A percentile compares a stretch with the other conserved stretches of the same genome.
phyloP scores from a whole-genome alignment of 2,888 invertebrate genomes.

The Ophraella communa region DNA sequence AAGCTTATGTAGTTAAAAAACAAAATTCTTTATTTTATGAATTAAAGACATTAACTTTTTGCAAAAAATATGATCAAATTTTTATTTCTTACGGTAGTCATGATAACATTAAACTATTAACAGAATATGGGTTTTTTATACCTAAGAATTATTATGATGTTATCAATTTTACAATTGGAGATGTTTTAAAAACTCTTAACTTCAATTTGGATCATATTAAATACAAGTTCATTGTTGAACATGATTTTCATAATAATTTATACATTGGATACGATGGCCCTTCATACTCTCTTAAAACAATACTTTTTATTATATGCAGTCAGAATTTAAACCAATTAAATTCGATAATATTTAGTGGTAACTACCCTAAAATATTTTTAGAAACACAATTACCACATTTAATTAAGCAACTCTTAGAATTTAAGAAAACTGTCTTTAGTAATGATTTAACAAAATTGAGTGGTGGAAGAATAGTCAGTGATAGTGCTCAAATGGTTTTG shows the following conservation, averaged over 20 bases:
- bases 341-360: constrained; percentile 41
- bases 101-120: constrained; percentile 78
- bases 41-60: constrained; percentile 63
- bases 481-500: constrained; percentile 9
- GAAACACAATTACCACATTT: constrained; percentile 7
- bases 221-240: constrained; percentile 69
- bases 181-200: constrained; percentile 38
- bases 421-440: constrained; percentile 6
- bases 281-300: constrained; percentile 69
- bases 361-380: constrained; percentile 42
- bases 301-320: constrained; percentile 51
- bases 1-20: constrained; percentile 53
- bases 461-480: neutral
- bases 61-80: constrained; percentile 73
- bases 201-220: constrained; percentile 52
- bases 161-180: constrained; percentile 39
- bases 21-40: constrained; percentile 60
- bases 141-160: constrained; percentile 45
- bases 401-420: constrained; percentile 16
- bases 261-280: constrained; percentile 69
- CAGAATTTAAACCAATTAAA: constrained; percentile 37
- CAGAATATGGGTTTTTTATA: constrained; percentile 85
- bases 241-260: constrained; percentile 65
- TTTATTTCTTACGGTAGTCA: constrained; percentile 90
- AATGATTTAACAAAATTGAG: constrained; percentile 2